Percentiles rank a stretch among this genome's conserved stretches.
These are phyloP conservation scores for Rotaria magnacalcarata DNA, from an alignment of 2,888 invertebrate species.

Conservation along the genomic window DNA sequence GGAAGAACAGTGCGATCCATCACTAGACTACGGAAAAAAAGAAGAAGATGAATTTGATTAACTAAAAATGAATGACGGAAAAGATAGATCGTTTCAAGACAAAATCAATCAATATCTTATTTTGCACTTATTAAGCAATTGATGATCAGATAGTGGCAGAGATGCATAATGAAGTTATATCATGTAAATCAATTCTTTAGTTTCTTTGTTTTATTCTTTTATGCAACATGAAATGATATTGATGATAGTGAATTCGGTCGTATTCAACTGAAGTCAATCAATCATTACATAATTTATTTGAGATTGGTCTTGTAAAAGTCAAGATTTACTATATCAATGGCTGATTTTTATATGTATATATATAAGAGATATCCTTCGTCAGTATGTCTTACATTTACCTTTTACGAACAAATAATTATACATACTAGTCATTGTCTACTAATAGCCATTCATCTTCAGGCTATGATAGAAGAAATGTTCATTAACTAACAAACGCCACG, in stretches of 20 bases:
- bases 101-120: slow-evolving; percentile 8
- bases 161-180: not conserved
- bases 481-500: no score
- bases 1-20: not conserved
- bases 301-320: not conserved
- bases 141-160: not conserved
- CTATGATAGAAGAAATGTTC: no score
- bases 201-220: not conserved
- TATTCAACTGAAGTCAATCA: not conserved
- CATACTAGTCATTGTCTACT: no score
- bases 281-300: not conserved
- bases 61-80: not conserved
- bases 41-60: not conserved
- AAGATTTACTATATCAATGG: no score
- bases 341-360: no score
- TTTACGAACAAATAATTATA: no score
- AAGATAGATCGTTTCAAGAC: slow-evolving; percentile 9
- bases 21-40: not conserved
- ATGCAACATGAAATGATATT: not conserved
- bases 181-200: not conserved
- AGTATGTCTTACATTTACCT: no score
- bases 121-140: slow-evolving; percentile 6
- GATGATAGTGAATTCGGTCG: not conserved
- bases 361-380: no score
- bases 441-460: no score